Conservation (phyloP, 1,140 invertebrate genomes). For the Polypedilum vanderplanki region DNA sequence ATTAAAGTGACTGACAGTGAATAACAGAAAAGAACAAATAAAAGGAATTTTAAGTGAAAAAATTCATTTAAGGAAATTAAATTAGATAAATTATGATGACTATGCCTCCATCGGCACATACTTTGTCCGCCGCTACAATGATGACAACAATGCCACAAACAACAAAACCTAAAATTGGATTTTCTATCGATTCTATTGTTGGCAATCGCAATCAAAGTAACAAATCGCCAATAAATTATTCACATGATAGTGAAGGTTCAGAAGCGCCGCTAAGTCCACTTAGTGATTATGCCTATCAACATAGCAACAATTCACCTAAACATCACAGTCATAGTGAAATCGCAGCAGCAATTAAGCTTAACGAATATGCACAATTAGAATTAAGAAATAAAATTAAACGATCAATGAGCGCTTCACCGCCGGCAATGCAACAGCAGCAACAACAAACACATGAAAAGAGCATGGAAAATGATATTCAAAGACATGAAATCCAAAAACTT, state of each 20-base stretch:
- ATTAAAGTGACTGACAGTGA: too few species aligned
- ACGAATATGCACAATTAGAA: conserved; percentile 19
- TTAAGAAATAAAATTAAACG: background rate
- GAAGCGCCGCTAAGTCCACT: conserved; percentile 29
- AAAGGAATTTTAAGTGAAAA: too few species aligned
- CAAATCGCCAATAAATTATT: conserved; percentile 33
- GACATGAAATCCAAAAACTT: conserved; percentile 23
- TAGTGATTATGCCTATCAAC: conserved; percentile 23
- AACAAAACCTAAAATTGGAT: conserved; percentile 87
- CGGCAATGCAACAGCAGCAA: background rate
- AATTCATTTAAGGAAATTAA: background rate
- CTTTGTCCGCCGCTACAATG: conserved; percentile 44
- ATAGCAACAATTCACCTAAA: conserved; percentile 19
- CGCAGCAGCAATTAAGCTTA: background rate
- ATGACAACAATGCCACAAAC: conserved; percentile 61
- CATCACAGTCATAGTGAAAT: background rate
- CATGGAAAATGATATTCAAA: conserved; percentile 22
- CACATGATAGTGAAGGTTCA: conserved; percentile 37
- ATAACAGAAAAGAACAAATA: too few species aligned
- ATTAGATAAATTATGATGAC: background rate
- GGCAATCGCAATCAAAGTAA: conserved; percentile 50
- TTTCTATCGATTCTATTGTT: conserved; percentile 91
- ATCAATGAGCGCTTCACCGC: conserved; percentile 10
- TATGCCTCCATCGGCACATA: conserved; percentile 5
- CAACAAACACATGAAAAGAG: background rate